These are phyloP conservation scores for Drosophila prolongata DNA, from an alignment of 2,888 invertebrate species.

Conservation along the genomic window DNA sequence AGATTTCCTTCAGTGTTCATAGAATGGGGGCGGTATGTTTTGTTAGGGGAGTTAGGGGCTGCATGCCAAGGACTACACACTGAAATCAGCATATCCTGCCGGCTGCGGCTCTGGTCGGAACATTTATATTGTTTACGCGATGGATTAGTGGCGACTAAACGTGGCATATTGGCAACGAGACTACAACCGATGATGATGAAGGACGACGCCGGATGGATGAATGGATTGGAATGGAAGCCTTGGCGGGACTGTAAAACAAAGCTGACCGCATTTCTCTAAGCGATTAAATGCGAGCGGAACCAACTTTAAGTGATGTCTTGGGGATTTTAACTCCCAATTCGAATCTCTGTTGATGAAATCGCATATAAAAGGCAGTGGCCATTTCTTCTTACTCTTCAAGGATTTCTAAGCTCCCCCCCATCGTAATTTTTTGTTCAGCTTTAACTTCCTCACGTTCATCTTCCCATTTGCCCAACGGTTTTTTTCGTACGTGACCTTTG, in stretches of 20 bases:
- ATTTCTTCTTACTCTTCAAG: background rate
- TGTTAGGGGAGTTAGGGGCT: constrained; percentile 1
- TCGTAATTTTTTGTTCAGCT: constrained; percentile 6
- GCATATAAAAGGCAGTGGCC: constrained; percentile 15
- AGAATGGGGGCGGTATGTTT: constrained; percentile 6
- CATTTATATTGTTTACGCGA: constrained; percentile 69
- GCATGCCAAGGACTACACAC: constrained; percentile 45
- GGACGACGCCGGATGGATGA: constrained; percentile 27
- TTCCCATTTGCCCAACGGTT: background rate
- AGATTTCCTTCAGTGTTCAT: constrained; percentile 6
- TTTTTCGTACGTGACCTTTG: constrained; percentile 71
- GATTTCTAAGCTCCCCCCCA: background rate
- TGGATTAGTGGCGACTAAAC: constrained; percentile 71
- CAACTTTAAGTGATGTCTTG: constrained; percentile 39
- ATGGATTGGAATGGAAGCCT: constrained; percentile 30
- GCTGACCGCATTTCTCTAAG: constrained; percentile 59
- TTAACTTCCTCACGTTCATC: background rate
- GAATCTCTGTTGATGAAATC: constrained; percentile 20
- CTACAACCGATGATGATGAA: constrained; percentile 37
- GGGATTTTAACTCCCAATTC: constrained; percentile 11
- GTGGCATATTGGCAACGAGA: constrained; percentile 65
- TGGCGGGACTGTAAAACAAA: constrained; percentile 49
- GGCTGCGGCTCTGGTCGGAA: constrained; percentile 40
- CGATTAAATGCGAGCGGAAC: constrained; percentile 32
- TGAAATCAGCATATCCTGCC: constrained; percentile 53